Evolutionary conservation across 2,113 vertebrate species (phyloP).

Genomic region (Xenus cinereus): DNA sequence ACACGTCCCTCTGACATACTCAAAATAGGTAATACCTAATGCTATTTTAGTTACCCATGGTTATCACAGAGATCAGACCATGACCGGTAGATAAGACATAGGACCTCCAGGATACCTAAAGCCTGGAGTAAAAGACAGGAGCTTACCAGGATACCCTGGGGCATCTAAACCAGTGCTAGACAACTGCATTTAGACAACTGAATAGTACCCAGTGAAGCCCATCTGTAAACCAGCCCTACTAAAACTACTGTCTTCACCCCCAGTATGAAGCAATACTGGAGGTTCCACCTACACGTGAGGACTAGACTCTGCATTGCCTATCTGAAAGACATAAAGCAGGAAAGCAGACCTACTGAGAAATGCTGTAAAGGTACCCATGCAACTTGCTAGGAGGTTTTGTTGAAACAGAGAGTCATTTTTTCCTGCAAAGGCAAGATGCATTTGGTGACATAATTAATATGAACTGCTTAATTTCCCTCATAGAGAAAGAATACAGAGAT

Average conservation of each 20-base stretch:
- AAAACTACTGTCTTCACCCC: neutral
- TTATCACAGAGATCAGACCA: neutral
- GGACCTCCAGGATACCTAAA: neutral
- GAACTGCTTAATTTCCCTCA: neutral
- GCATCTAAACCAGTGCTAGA: neutral
- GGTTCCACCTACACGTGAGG: neutral
- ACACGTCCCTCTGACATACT: neutral
- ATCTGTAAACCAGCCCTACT: neutral
- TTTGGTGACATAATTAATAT: neutral
- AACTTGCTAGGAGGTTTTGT: neutral
- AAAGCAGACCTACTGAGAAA: neutral
- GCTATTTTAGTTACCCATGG: neutral
- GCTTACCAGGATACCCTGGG: neutral
- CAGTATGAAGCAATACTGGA: neutral
- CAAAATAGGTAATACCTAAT: neutral
- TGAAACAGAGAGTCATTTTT: neutral
- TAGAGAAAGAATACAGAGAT: neutral
- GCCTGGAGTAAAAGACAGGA: neutral
- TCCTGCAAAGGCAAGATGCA: neutral
- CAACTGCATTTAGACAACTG: neutral
- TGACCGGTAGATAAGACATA: neutral
- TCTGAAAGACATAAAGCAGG: neutral
- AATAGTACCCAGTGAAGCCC: neutral
- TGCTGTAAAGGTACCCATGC: rapidly evolving
- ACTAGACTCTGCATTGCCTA: neutral